Evolutionary conservation across 2,888 invertebrate species (phyloP), one percentile per base, ranked within the genome.

Genomic region (Eutolmus rufibarbis): DNA sequence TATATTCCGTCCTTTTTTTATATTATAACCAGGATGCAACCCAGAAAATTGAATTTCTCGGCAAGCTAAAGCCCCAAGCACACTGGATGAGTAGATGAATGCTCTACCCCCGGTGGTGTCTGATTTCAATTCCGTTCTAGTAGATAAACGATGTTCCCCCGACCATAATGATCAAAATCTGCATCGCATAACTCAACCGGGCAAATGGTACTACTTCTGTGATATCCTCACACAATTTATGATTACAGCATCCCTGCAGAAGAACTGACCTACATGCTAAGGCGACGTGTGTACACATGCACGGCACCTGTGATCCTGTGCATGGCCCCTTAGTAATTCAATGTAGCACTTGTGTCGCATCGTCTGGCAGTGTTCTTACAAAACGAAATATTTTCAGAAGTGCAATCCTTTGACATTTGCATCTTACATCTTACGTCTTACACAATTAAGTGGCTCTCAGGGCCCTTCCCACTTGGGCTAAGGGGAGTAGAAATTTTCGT

Each of bases 391-490:
- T 31, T 56, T 81, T 43, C 23, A 43, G 46, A 28, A 77, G 43
- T 28, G 31, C 43, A 5, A 56, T 28, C 81, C 81, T 81, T 28
- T 28, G 56, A 19, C n/a, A 43, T 40, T 51, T 31, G 51, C 28
- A 12, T 16, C 28, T 51, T 81, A 46, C 43, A 46, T 46, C 43
- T 46, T 43, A 43, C 43, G 34, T 34, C 34, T 34, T 81, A 51
- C 40, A 78, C 81, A 81, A 81, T 81, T 81, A 81, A 81, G 81
- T 78, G 81, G 16, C 56, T 23, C 51, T 51, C n/a, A 81, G 16
- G 19, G 46, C 34, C 31, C 23, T 40, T 40, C 23, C 79, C 23
- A 51, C 43, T 51, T 23, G 56, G 28, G 9, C 9, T 19, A 12
- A 31, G 51, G 56, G 81, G 81, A 51, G 56, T 46, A 1, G 31